Evolutionary conservation across 92 coral and sea anemone genomes (phyloP).

Genomic region (Parazoanthus atlanticus): DNA sequence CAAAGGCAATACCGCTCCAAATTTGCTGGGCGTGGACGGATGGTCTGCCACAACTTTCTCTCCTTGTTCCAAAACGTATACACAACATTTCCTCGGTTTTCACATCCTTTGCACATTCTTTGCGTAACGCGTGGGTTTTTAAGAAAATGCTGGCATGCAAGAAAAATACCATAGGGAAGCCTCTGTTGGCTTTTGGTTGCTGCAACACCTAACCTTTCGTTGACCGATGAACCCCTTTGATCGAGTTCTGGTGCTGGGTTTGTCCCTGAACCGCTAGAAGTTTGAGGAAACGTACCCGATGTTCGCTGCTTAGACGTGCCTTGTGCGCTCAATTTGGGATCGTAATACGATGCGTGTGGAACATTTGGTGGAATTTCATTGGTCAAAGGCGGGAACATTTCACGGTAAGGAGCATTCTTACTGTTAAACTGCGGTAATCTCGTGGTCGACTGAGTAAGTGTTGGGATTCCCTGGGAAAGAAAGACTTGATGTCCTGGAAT

Average conservation of each 20-base stretch:
- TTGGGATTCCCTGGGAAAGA: background rate
- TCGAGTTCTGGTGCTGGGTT: background rate
- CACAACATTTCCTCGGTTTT: slow-evolving; percentile 2
- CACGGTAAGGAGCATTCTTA: background rate
- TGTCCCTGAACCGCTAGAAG: background rate
- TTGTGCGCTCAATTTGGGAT: background rate
- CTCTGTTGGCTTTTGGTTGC: background rate
- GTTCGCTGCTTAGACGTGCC: background rate
- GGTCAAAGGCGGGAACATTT: slow-evolving; percentile 9
- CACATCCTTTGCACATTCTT: slow-evolving; percentile 22
- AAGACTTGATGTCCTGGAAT: background rate
- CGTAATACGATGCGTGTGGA: background rate
- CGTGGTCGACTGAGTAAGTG: background rate
- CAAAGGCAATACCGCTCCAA: background rate
- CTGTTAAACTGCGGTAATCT: background rate
- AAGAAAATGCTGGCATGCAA: slow-evolving; percentile 3
- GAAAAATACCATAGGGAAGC: slow-evolving; percentile 6
- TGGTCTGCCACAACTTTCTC: background rate
- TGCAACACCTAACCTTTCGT: background rate
- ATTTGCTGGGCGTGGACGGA: slow-evolving; percentile 9
- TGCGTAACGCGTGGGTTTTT: background rate
- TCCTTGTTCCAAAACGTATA: slow-evolving; percentile 23
- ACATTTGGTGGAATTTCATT: background rate
- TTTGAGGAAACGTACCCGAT: background rate
- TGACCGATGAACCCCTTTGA: background rate